Percentiles rank a stretch among this genome's conserved stretches.
Conservation (phyloP, 2,797 vertebrate genomes). For the Takifugu ocellatus region DNA sequence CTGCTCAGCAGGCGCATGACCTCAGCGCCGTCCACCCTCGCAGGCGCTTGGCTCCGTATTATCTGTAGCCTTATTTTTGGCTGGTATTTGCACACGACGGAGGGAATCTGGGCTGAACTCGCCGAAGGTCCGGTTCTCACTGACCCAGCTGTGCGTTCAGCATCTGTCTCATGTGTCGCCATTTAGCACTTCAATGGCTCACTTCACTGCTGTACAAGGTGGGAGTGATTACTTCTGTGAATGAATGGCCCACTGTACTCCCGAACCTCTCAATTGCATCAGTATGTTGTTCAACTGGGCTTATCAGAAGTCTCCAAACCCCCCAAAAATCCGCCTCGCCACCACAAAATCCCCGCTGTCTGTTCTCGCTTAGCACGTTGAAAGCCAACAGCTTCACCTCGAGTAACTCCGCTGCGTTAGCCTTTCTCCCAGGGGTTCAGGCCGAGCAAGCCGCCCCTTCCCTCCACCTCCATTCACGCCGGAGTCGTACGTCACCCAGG, state of each 20-base stretch:
- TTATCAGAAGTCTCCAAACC: slow-evolving; percentile 31
- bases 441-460: too few species aligned
- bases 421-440: not conserved
- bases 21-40: slow-evolving; percentile 39
- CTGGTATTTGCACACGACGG: slow-evolving; percentile 20
- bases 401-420: not conserved
- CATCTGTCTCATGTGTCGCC: slow-evolving; percentile 43
- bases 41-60: slow-evolving; percentile 38
- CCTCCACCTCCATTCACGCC: not conserved
- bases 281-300: slow-evolving; percentile 27
- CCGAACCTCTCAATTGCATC: slow-evolving; percentile 40
- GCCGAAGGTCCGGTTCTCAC: slow-evolving; percentile 20
- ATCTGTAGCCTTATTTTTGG: slow-evolving; percentile 32
- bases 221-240: slow-evolving; percentile 52
- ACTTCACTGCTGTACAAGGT: slow-evolving; percentile 47
- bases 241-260: slow-evolving; percentile 51
- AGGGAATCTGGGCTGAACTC: slow-evolving; percentile 25
- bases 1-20: slow-evolving; percentile 64
- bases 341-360: slow-evolving; percentile 5
- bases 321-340: slow-evolving; percentile 7
- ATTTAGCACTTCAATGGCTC: slow-evolving; percentile 34
- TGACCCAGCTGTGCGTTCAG: slow-evolving; percentile 18
- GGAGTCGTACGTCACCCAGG: slow-evolving; percentile 4
- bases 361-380: slow-evolving; percentile 1
- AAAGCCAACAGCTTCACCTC: slow-evolving; percentile 4